Conservation (phyloP, 2,888 invertebrate genomes). For the Calliopum simillimum region DNA sequence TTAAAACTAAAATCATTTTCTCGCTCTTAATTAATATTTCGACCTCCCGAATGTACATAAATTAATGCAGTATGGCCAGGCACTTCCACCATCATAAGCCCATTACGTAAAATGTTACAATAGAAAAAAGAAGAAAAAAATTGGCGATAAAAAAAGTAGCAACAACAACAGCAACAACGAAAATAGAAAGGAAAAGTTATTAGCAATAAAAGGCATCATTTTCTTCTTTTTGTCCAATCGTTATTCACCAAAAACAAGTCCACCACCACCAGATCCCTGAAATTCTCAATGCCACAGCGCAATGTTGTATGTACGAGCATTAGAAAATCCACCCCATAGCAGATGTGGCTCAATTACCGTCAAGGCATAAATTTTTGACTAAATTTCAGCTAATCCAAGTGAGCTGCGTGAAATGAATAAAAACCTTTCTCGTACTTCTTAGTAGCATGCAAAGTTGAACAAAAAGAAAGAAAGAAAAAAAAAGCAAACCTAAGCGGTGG, state of each 20-base stretch:
- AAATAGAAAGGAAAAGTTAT: conserved; percentile 1
- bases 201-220: background rate
- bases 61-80: background rate
- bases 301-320: background rate
- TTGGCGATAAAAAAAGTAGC: background rate
- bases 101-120: conserved; percentile 3
- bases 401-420: conserved; percentile 62
- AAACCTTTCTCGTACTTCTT: conserved; percentile 18
- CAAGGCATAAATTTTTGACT: conserved; percentile 49
- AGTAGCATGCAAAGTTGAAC: background rate
- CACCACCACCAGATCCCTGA: background rate
- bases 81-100: background rate
- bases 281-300: background rate
- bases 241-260: background rate
- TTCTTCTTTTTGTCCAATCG: background rate
- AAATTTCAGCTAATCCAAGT: conserved; percentile 55
- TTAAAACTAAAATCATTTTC: no score
- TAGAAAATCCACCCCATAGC: conserved; percentile 13
- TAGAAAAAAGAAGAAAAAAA: background rate
- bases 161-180: background rate
- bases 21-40: no score
- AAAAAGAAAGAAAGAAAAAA: background rate
- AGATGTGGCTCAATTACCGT: conserved; percentile 39
- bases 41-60: no score
- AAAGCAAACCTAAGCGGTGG: background rate